phyloP scores from a whole-genome alignment of 2,797 vertebrate species.

The Karalla daura region DNA sequence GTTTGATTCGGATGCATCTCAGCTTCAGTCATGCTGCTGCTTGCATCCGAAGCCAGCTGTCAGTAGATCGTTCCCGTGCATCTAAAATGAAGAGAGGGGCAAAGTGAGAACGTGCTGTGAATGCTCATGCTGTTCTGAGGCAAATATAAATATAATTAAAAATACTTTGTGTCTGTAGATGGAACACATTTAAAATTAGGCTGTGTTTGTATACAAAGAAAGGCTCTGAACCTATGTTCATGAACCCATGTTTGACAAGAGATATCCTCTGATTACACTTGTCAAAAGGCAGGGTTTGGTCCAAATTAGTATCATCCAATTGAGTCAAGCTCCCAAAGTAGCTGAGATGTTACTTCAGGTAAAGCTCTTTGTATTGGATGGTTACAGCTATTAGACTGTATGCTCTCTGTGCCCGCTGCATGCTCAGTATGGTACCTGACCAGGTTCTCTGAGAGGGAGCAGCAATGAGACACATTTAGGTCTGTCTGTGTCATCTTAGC shows the following conservation, averaged over 20 bases:
- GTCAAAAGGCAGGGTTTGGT: background rate
- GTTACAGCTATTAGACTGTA: constrained; percentile 6
- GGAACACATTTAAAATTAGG: background rate
- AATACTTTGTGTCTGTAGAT: background rate
- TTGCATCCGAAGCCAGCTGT: constrained; percentile 40
- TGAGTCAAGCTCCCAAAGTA: background rate
- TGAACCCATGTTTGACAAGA: too few species aligned
- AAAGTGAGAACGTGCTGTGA: constrained; percentile 9
- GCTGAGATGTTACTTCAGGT: background rate
- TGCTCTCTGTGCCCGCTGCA: constrained; percentile 28
- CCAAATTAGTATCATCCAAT: background rate
- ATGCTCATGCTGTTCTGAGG: background rate
- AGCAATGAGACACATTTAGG: constrained; percentile 62
- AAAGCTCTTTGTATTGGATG: background rate
- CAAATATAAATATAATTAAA: constrained; percentile 4
- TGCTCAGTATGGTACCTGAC: constrained; percentile 46
- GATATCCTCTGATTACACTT: background rate
- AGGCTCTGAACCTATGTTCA: background rate
- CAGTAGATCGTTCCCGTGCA: constrained; percentile 43
- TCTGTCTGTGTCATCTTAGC: constrained; percentile 64
- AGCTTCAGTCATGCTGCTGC: constrained; percentile 47
- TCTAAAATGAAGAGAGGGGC: constrained; percentile 29
- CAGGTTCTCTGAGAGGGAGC: constrained; percentile 53
- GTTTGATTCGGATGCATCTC: constrained; percentile 66
- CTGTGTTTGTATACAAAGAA: background rate